Conservation (phyloP, 2,113 vertebrate genomes). For the Ameiurus melas region DNA sequence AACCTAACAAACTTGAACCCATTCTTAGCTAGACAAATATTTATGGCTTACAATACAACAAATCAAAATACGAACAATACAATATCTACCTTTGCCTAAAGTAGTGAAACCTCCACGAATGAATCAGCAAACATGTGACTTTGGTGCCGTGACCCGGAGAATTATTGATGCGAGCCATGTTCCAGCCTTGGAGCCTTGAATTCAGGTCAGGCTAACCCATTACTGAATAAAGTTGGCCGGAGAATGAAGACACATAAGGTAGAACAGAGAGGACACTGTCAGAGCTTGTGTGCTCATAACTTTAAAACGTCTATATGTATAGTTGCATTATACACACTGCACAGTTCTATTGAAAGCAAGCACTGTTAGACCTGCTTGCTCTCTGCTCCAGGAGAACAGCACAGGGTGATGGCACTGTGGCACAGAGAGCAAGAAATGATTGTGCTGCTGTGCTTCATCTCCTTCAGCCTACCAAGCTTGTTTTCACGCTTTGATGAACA, state of each 20-base stretch:
- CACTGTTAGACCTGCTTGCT: not conserved
- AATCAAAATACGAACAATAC: not conserved
- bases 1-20: not conserved
- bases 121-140: slow-evolving; percentile 33
- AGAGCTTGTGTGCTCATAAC: not conserved
- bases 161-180: not conserved
- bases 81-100: slow-evolving; percentile 39
- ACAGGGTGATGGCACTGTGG: slow-evolving; percentile 3
- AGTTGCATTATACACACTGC: not conserved
- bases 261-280: not conserved
- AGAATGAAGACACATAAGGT: not conserved
- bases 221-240: not conserved
- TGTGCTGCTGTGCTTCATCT: slow-evolving; percentile 44
- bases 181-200: slow-evolving; percentile 20
- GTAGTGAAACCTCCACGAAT: slow-evolving; percentile 60
- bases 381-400: not conserved
- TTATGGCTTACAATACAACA: not conserved
- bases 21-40: not conserved
- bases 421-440: slow-evolving; percentile 51
- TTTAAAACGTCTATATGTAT: slow-evolving; percentile 15
- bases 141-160: slow-evolving; percentile 16
- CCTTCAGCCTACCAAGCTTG: slow-evolving; percentile 50
- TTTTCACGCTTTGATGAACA: slow-evolving; percentile 64
- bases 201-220: slow-evolving; percentile 30
- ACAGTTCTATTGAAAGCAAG: slow-evolving; percentile 12